Percentiles rank a stretch among this genome's conserved stretches.
Conservation (phyloP, 1,140 invertebrate species). For the Neotoxoptera formosana region DNA sequence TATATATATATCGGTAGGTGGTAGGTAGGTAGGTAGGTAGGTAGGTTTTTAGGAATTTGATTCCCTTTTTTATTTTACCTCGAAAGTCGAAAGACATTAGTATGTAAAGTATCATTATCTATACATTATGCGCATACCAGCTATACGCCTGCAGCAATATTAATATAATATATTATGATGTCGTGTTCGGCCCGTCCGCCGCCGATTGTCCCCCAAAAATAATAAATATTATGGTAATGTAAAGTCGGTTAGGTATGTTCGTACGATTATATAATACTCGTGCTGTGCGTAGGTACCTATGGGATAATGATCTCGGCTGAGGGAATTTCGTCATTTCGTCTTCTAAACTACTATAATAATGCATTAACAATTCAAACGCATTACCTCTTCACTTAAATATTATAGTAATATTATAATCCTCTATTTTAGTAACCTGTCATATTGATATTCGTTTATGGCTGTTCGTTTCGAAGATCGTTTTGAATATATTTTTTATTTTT, state of each 20-base stretch:
- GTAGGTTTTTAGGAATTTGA: background rate
- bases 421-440: background rate
- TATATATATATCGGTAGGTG: too few species aligned
- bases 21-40: background rate
- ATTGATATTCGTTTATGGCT: background rate
- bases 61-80: background rate
- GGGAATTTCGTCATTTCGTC: background rate
- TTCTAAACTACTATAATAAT: background rate
- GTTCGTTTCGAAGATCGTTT: background rate
- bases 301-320: background rate
- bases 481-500: background rate
- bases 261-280: too few species aligned
- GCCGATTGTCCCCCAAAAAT: background rate
- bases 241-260: too few species aligned
- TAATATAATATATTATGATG: background rate
- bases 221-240: background rate
- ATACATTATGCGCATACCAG: background rate
- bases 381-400: background rate
- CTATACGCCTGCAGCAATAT: background rate
- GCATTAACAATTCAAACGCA: background rate
- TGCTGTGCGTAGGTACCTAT: background rate
- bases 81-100: background rate
- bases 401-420: background rate
- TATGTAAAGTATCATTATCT: background rate
- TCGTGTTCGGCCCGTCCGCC: background rate